These are phyloP conservation scores for Bucorvus abyssinicus DNA, from an alignment of 2,797 vertebrate genomes.

Conservation along the genomic window DNA sequence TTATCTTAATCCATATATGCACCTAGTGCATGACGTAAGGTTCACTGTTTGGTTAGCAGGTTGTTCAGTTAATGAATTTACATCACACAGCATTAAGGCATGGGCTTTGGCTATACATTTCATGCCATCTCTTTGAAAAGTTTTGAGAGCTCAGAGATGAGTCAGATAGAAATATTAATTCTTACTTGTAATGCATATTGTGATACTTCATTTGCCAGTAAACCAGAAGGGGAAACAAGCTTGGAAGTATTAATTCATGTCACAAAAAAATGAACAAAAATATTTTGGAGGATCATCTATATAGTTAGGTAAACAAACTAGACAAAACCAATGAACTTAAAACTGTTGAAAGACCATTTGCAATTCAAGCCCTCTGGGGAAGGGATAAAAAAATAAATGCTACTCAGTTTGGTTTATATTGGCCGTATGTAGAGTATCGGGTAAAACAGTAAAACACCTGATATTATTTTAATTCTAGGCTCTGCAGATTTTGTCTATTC, in stretches of 20 bases:
- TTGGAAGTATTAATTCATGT: neutral
- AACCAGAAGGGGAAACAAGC: neutral
- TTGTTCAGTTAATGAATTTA: slow-evolving; percentile 51
- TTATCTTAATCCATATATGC: slow-evolving; percentile 6
- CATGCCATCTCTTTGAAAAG: slow-evolving; percentile 22
- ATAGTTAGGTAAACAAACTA: neutral
- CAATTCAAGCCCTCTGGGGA: neutral
- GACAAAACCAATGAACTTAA: neutral
- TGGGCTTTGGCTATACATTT: slow-evolving; percentile 32
- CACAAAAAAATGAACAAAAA: neutral
- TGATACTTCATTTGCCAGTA: slow-evolving; percentile 13
- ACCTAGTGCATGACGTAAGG: neutral
- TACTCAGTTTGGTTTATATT: neutral
- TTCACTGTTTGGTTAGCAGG: slow-evolving; percentile 32
- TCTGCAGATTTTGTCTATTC: neutral
- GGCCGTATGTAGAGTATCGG: neutral
- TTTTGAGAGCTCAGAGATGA: slow-evolving; percentile 17
- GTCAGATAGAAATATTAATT: slow-evolving; percentile 27
- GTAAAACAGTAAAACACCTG: neutral
- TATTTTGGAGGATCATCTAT: neutral
- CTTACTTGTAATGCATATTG: neutral
- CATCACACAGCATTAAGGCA: slow-evolving; percentile 2
- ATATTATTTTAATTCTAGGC: neutral
- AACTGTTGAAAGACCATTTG: neutral
- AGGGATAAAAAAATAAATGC: neutral